Base-by-base conservation (phyloP, 2,797 vertebrate species). In the Rhynchotus rufescens region DNA sequence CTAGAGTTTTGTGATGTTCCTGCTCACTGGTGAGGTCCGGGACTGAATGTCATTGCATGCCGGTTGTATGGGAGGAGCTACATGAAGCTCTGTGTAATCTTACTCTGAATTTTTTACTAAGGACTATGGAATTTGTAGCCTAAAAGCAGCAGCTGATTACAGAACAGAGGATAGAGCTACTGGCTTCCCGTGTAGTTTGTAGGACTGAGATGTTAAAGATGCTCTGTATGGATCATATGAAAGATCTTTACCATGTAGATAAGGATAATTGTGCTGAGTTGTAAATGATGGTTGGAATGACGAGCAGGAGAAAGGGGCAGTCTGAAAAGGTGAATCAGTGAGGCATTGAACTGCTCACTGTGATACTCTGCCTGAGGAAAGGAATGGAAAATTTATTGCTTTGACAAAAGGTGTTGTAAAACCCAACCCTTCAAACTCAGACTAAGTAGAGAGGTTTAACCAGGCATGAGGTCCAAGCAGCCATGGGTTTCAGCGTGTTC, bases 121-220 rank as follows among this genome's bases (percentile, higher is more conserved):
- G 28, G 28, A 3, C 7, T 86, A 5, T 54, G 47, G 73, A 79
- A 87, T 26, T 19, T 2, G 15, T 3, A 13, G 32, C 19, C 67
- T 36, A 67, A 19, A 61, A 66, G 17, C 12, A 87, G 71, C 38
- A 64, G 32, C 47, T 79, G 68, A 79, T 7, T 34, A 25, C 20
- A 38, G 6, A 12, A 12, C 47, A 49, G 47, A 12, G 5, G 19
- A 45, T 36, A 9, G 2, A 17, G 1, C 5, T n/a, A 3, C 15
- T 30, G 19, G 25, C 12, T 77, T 16, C 36, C 5, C 6, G 12
- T 8, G 6, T 19, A 52, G 47, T 36, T 68, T 84, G 13, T 19
- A 51, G 42, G 36, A 32, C 30, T 81, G 34, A 72, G 12, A 32
- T 68, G 34, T 38, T 61, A 28, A 76, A 62, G 45, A 9, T 51